Base-by-base conservation (phyloP, 2,113 vertebrate species). In the Leiothrix lutea region DNA sequence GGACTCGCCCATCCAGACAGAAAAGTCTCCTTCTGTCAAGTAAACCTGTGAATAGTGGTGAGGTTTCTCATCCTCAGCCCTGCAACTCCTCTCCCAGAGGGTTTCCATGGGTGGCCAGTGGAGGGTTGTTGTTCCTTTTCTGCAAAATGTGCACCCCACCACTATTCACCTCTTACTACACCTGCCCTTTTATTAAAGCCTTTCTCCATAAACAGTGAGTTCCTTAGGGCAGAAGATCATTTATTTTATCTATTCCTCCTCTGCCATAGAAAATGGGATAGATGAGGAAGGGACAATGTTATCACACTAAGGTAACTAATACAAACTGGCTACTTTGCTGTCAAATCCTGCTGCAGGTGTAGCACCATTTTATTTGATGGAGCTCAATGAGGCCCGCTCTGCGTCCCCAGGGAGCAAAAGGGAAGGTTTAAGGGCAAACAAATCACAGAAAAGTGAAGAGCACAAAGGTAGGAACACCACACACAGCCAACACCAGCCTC, bases 401-500 rank as follows among this genome's bases (percentile, higher is more conserved):
- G 8, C 0, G 0, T 12, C 15, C 8, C 29, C 44, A 28, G 40
- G 47, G 26, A 1, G 2, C 14, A 53, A 50, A 42, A 22, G 12
- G 12, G 13, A 56, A n/a, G 7, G 28, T 74, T 62, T 35, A 53
- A 45, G 29, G 42, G 24, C 40, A 78, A 86, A 78, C 0, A 3
- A 4, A 66, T 3, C 1, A 0, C 71, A 93, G 31, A 57, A 80
- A 45, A 23, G 11, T 4, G 1, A 64, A 36, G 50, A 48, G 50
- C 42, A 47, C 24, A 20, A 40, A 69, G 48, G 40, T 42, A 45
- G 0, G 0, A 88, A 48, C 0, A 3, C 6, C 8, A 14, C 44
- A 28, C 0, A 1, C 1, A 14, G 53, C 22, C 9, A 8, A 8
- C 2, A 4, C 9, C 1, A 0, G 28, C 44, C 47, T 14, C 1